Conservation (phyloP, 2,113 vertebrate species). For the Urocolius indicus region DNA sequence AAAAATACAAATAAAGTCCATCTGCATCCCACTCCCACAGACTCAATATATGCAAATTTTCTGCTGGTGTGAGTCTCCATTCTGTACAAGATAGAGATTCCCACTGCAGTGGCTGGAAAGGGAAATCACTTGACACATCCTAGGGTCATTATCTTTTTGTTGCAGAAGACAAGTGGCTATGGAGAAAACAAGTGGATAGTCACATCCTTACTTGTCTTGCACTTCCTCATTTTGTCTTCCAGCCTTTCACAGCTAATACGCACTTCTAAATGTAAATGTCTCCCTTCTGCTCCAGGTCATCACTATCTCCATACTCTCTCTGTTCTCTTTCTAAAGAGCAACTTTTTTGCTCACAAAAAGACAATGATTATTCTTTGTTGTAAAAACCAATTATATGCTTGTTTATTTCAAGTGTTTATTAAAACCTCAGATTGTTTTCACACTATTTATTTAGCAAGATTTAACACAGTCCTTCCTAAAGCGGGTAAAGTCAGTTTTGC, state of each 20-base stretch:
- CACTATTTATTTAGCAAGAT: slow-evolving; percentile 24
- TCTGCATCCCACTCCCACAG: background rate
- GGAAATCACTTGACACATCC: background rate
- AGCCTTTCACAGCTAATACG: background rate
- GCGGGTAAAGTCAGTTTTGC: background rate
- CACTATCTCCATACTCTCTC: background rate
- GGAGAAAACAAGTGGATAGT: background rate
- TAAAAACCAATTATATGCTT: background rate
- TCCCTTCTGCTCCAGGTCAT: background rate
- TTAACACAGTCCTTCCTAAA: slow-evolving; percentile 2
- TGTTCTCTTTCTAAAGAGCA: background rate
- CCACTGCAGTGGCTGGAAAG: background rate
- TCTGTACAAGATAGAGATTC: background rate
- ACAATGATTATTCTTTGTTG: background rate
- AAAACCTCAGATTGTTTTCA: slow-evolving; percentile 45
- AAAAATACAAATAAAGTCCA: background rate
- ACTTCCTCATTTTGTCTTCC: background rate
- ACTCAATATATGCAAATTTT: background rate
- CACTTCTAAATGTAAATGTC: background rate
- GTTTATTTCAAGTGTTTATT: slow-evolving; percentile 40
- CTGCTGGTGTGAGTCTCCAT: background rate
- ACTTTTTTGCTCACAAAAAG: background rate
- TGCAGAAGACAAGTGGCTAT: background rate
- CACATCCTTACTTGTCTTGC: background rate
- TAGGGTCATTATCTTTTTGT: background rate